These are phyloP conservation scores for Neogale vison DNA, from an alignment of 2,113 vertebrate genomes.

Conservation along the genomic window DNA sequence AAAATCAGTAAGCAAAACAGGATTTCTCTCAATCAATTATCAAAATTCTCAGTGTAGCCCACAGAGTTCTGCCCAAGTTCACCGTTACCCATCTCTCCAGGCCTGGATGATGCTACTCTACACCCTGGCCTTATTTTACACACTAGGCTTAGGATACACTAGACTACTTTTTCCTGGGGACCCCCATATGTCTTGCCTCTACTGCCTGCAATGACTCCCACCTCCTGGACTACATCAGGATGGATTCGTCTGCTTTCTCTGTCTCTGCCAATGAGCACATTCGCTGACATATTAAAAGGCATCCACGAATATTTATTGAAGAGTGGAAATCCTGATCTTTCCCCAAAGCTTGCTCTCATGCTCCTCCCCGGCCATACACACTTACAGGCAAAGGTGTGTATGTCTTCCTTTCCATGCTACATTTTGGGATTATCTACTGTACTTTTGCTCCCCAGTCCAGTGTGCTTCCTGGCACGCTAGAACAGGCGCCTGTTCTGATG, in stretches of 20 bases:
- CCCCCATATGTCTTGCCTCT: rapidly evolving
- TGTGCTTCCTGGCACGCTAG: not conserved
- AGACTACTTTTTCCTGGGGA: not conserved
- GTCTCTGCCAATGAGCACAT: not conserved
- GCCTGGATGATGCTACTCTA: not conserved
- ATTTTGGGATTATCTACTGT: not conserved
- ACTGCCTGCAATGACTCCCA: not conserved
- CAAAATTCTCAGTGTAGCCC: not conserved
- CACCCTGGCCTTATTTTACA: not conserved
- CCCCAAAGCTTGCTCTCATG: not conserved
- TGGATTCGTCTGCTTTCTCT: not conserved
- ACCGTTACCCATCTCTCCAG: not conserved
- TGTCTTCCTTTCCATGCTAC: not conserved
- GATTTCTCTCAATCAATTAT: not conserved
- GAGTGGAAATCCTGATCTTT: not conserved
- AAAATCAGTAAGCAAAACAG: not conserved
- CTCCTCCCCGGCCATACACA: rapidly evolving
- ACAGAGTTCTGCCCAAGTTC: not conserved
- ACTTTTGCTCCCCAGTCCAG: not conserved
- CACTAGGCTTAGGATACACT: not conserved
- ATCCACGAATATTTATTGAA: not conserved
- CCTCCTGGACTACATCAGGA: not conserved
- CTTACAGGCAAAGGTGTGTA: not conserved
- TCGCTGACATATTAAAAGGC: not conserved
- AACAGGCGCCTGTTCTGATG: not conserved